These are phyloP conservation scores for Chiloscyllium plagiosum DNA, from an alignment of 2,113 vertebrate genomes.

Conservation along the genomic window DNA sequence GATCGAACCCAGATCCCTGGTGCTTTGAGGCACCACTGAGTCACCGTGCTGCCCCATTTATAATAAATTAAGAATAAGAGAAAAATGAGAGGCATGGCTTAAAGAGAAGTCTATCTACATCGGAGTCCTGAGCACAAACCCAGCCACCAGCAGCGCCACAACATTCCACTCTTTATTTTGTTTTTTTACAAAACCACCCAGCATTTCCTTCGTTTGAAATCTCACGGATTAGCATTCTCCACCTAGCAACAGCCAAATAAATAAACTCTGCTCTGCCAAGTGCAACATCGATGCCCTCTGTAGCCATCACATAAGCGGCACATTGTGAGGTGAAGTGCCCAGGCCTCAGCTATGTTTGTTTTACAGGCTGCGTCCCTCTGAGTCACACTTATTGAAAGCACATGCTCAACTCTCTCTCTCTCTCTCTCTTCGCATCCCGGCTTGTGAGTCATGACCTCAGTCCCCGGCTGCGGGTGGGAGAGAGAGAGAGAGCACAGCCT, in stretches of 20 bases:
- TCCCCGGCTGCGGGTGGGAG: background rate
- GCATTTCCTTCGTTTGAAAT: background rate
- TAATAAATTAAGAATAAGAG: too few species aligned
- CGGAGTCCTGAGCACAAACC: too few species aligned
- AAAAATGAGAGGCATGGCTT: too few species aligned
- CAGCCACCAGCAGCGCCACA: background rate
- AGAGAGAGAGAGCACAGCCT: too few species aligned
- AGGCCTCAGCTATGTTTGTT: background rate
- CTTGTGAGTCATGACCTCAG: background rate
- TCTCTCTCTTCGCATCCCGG: background rate
- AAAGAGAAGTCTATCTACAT: too few species aligned
- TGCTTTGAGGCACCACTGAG: too few species aligned
- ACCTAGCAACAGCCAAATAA: background rate
- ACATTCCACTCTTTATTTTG: background rate
- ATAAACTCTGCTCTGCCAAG: background rate
- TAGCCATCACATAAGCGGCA: background rate
- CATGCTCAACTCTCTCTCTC: background rate
- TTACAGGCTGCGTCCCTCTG: constrained; percentile 30
- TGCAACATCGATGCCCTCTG: background rate
- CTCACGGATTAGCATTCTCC: too few species aligned
- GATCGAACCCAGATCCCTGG: too few species aligned
- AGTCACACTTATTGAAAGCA: constrained; percentile 13
- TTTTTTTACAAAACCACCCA: background rate
- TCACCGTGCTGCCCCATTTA: too few species aligned
- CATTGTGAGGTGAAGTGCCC: background rate